Conservation (phyloP, 2,888 invertebrate species). For the Holacanthella duospinosa region DNA sequence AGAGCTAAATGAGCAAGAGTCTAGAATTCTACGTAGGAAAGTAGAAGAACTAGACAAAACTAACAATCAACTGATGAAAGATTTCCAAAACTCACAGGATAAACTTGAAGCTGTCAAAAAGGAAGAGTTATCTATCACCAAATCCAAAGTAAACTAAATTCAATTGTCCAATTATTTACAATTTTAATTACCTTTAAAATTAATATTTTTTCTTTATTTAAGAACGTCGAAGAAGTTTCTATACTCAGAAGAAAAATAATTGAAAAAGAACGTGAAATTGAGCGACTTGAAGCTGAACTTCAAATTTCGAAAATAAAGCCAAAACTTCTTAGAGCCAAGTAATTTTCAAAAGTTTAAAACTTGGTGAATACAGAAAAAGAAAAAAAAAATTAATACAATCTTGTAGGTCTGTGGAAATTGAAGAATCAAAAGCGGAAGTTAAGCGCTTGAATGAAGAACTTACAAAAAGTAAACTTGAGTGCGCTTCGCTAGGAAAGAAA, state of each 20-base stretch:
- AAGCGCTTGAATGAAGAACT: slow-evolving; percentile 32
- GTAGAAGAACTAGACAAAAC: slow-evolving; percentile 73
- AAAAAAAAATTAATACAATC: too few species aligned
- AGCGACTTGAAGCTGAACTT: slow-evolving; percentile 62
- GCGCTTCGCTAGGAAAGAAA: slow-evolving; percentile 43
- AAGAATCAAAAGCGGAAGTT: slow-evolving; percentile 26
- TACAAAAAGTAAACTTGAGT: slow-evolving; percentile 30
- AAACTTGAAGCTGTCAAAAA: slow-evolving; percentile 49
- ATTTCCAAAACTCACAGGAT: slow-evolving; percentile 65
- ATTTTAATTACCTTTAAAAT: neutral
- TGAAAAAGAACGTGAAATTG: slow-evolving; percentile 65
- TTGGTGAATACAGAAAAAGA: too few species aligned
- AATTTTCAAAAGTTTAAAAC: too few species aligned
- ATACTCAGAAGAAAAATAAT: slow-evolving; percentile 51
- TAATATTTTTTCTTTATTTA: neutral
- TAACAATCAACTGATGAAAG: slow-evolving; percentile 59
- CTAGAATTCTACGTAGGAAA: slow-evolving; percentile 67
- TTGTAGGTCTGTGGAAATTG: slow-evolving; percentile 26
- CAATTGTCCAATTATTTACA: neutral
- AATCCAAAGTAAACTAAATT: slow-evolving; percentile 37
- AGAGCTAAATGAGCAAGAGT: slow-evolving; percentile 83
- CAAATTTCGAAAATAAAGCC: slow-evolving; percentile 53
- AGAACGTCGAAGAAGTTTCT: slow-evolving; percentile 42
- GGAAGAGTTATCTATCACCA: slow-evolving; percentile 24
- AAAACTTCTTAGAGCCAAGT: slow-evolving; percentile 54